Base-by-base conservation (phyloP, 2,888 invertebrate genomes). In the Polia nebulosa region DNA sequence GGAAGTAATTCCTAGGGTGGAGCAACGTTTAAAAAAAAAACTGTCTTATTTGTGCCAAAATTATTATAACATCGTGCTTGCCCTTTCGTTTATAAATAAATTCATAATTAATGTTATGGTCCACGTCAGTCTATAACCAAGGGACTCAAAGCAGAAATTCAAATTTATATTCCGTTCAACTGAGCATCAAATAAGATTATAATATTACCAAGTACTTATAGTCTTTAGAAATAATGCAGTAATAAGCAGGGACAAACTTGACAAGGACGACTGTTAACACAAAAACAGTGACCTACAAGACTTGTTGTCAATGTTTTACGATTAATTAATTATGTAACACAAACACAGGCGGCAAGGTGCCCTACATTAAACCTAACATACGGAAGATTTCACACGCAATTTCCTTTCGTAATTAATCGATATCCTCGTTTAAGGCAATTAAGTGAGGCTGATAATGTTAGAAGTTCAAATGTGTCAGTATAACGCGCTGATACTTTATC, bases 371-470 rank as follows among this genome's bases (percentile, higher is more conserved):
- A 71, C 27, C 27, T 25, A 49, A 70, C 45, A 60, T 22, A 63
- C 17, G 20, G 44, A 72, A 76, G 66, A 77, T 76, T 72, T 72
- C 49, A 58, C 72, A 61, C 61, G 57, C 61, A 72, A 77, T 76
- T 76, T 72, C 77, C 64, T 60, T 76, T 72, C 44, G 53, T 61
- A 77, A 72, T 72, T 76, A 72, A 61, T 76, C 36, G 39, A 55
- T 76, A 76, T 76, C 76, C 70, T 63, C 60, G 60, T 75, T 67
- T 55, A 58, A 55, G 34, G 70, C 63, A 74, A 76, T 76, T 76
- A 70, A 76, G 49, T 76, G 17, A 70, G n/a, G 20, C 27, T 57
- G 74, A 76, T 74, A 76, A 44, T 27, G 39, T 70, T 25, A 41
- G 29, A 61, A 61, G 61, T 75, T 75, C 61, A 75, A 73, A 57